Evolutionary conservation across 2,797 vertebrate genomes (phyloP), one percentile per base, ranked within the genome.

Genomic region (Hydrolagus colliei): DNA sequence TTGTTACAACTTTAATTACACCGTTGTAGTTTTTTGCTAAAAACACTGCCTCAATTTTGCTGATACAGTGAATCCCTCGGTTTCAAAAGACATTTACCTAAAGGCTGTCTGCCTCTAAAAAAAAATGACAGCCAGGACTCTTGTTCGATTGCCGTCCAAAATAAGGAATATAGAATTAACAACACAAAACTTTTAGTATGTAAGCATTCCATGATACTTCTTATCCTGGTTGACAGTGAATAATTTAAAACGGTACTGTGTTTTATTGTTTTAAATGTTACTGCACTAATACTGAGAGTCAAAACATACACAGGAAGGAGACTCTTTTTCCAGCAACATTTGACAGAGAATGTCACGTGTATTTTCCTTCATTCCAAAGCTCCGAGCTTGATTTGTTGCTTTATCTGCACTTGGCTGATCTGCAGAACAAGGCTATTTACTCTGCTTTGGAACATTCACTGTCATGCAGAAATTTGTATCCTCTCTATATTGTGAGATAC

Each of bases 171-270:
- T 84, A 41, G n/a, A 41, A 27, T 5, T 62, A 7, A 41, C 41
- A 32, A 14, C 65, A 71, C 16, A 67, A 77, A 67, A 8, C 22
- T 67, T 20, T 84, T 22, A 65, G 14, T 79, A 32, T 32, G n/a
- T 18, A 27, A 22, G 16, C 14, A 14, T 5, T 68, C 27, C n/a
- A 71, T 68, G 62, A 68, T 20, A 68, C 68, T 84, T 14, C 20
- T 82, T 35, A 41, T 41, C 16, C 65, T 71, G 32, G 32, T 68
- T 84, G 67, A 68, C 12, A 68, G 71, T 71, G 65, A 18, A 71
- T 41, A 80, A 35, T 61, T 77, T 77, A n/a, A 77, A 77, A 77
- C 59, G 79, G 65, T 84, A 16, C 65, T 68, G 41, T 67, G 65
- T 65, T 68, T 27, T 84, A 41, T 1, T 41, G 71, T 68, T 68